Conservation (phyloP, 2,797 vertebrate species). For the Onychomys arenicola region DNA sequence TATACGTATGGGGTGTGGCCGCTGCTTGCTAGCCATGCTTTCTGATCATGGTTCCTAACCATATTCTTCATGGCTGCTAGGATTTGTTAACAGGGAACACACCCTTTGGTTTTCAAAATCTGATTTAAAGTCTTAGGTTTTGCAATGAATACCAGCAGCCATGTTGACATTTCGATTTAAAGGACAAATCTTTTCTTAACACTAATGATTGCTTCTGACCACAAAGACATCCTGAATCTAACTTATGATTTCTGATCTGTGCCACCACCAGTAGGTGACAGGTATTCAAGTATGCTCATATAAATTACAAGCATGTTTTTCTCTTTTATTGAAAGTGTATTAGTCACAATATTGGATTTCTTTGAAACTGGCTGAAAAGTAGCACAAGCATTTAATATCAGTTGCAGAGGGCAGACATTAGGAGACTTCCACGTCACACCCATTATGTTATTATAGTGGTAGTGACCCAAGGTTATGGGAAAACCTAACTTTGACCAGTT, state of each 20-base stretch:
- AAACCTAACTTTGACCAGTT: background rate
- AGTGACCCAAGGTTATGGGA: background rate
- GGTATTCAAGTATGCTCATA: background rate
- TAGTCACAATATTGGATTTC: conserved; percentile 17
- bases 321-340: background rate
- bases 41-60: background rate
- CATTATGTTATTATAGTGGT: background rate
- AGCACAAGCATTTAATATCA: background rate
- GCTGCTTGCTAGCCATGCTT: background rate
- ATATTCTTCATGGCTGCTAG: background rate
- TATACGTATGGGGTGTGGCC: background rate
- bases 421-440: background rate
- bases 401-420: background rate
- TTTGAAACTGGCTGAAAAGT: conserved; percentile 27
- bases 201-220: conserved; percentile 10
- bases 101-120: conserved; percentile 28
- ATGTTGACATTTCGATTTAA: background rate
- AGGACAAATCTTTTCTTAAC: conserved; percentile 1
- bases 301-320: conserved; percentile 31
- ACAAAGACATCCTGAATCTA: conserved; percentile 32
- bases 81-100: background rate
- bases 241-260: conserved; percentile 54
- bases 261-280: background rate
- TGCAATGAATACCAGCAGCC: background rate
- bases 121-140: conserved; percentile 43